Percentiles rank a stretch among this genome's conserved stretches.
Evolutionary conservation across 2,797 vertebrate genomes (phyloP).

Genomic region (Hemitrygon akajei): DNA sequence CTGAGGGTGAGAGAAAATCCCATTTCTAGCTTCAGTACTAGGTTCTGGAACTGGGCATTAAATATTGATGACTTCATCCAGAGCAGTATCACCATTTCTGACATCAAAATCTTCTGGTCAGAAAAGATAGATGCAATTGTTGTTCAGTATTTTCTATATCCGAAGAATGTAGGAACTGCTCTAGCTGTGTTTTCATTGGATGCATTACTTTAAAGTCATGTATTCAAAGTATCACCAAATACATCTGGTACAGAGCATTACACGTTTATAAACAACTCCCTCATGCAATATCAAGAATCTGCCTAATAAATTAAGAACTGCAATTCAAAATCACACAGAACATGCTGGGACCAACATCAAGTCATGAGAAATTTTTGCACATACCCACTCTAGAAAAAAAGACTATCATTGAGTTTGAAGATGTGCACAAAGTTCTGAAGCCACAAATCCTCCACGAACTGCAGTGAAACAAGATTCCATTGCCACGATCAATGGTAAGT

Average conservation of each 20-base stretch:
- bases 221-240: neutral
- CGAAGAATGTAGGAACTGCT: neutral
- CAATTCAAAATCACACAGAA: neutral
- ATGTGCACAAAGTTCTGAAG: neutral
- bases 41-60: too few species aligned
- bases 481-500: neutral
- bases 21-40: neutral
- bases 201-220: neutral
- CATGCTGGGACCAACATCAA: neutral
- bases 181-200: neutral
- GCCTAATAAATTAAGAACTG: neutral
- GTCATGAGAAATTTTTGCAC: neutral
- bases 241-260: neutral
- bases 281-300: neutral
- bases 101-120: neutral
- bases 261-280: too few species aligned
- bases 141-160: neutral
- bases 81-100: neutral
- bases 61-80: neutral
- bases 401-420: neutral
- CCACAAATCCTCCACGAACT: neutral
- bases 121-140: neutral
- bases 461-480: neutral
- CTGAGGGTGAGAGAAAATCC: neutral
- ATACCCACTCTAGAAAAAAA: neutral